Evolutionary conservation across 2,888 invertebrate genomes (phyloP).

Genomic region (Phengaris arion): DNA sequence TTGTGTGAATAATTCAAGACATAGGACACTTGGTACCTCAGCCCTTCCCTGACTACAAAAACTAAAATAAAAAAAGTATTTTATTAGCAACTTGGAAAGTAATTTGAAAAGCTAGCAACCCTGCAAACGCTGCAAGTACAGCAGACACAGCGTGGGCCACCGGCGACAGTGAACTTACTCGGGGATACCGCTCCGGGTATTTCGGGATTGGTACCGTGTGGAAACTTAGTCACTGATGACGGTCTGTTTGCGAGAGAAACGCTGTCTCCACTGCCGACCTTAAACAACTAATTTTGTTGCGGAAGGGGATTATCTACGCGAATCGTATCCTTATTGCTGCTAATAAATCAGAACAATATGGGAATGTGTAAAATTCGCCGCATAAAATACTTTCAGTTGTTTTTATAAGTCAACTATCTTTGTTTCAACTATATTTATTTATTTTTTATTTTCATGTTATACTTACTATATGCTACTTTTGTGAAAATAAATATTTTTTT

Average conservation of each 20-base stretch:
- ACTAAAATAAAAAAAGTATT: no score
- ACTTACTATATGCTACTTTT: no score
- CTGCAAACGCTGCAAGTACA: slow-evolving; percentile 15
- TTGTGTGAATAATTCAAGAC: no score
- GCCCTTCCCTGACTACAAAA: no score
- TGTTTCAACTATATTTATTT: no score
- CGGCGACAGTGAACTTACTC: slow-evolving; percentile 28
- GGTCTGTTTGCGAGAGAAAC: slow-evolving; percentile 12
- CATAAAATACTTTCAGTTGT: no score
- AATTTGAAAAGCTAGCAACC: slow-evolving; percentile 6
- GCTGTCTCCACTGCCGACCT: slow-evolving; percentile 25
- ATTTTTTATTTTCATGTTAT: no score
- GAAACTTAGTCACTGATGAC: slow-evolving; percentile 67
- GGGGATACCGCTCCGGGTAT: slow-evolving; percentile 62
- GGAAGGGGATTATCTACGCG: slow-evolving; percentile 22
- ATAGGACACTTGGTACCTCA: no score
- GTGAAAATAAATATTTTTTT: no score
- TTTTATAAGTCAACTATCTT: no score
- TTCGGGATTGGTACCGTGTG: slow-evolving; percentile 78
- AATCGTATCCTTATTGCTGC: slow-evolving; percentile 13
- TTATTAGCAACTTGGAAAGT: not conserved
- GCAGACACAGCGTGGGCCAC: slow-evolving; percentile 25
- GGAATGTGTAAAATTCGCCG: not conserved
- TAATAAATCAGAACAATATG: no score
- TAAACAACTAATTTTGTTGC: slow-evolving; percentile 19